Base-by-base conservation (phyloP, 2,888 invertebrate genomes). In the Oegoconia quadripuncta region DNA sequence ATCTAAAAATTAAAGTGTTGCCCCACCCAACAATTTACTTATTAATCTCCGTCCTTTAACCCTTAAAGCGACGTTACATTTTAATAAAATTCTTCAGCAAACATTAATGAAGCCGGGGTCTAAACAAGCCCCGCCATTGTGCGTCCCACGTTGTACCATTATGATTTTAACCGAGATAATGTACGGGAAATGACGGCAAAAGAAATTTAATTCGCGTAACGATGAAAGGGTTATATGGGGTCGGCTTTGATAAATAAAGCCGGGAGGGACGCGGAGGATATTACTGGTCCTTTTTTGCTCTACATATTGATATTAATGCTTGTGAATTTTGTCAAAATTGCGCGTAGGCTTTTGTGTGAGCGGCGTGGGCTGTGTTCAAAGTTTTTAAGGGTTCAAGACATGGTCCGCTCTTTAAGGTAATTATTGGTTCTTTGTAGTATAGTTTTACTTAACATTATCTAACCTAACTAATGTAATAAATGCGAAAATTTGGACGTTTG, bases 101-200 rank as follows among this genome's bases (percentile, higher is more conserved):
- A 81, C 80, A 84, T 82, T 81, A 86, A 84, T 80, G 83, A 83
- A 74, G 72, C 56, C 62, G 25, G 67, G 69, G 62, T 65, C 68
- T 67, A 67, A 79, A 76, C 81, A 78, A 65, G 67, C 71, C 64
- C 63, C 53, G 62, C 69, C 74, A 80, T 84, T 84, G 84, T 83
- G 50, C 48, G 50, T 59, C 63, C 54, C 61, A 52, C 60, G 64
- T 65, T 66, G 61, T 56, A 56, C 82, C 83, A 86, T 86, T 86
- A 84, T 84, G 82, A 83, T 84, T 82, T 77, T 78, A 82, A 74
- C 83, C 82, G 77, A 78, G 84, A 84, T 86, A 86, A 87, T 86
- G 83, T 67, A 84, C 83, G 86, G 87, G 87, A 87, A 87, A 86
- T 87, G 86, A 87, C 86, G 83, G 81, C 70, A 86, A 86, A 86